Percentiles rank a stretch among this genome's conserved stretches.
Evolutionary conservation across 2,113 vertebrate genomes (phyloP).

Genomic region (Peromyscus californicus): DNA sequence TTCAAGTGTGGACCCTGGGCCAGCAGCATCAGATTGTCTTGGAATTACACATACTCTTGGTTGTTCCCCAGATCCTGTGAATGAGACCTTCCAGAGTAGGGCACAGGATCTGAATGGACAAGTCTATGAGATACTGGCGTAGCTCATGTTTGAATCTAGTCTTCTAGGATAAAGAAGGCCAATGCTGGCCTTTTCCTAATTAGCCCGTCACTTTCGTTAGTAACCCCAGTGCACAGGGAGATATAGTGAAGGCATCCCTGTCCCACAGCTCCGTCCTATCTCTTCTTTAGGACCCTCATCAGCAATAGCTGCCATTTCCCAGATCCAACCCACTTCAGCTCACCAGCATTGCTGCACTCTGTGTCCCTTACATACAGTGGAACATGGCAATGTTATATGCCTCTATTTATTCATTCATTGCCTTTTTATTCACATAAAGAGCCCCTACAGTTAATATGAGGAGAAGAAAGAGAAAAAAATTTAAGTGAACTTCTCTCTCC

Average conservation of each 20-base stretch:
- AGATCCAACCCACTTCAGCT: background rate
- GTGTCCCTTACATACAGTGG: background rate
- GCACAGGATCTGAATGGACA: background rate
- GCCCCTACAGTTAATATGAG: background rate
- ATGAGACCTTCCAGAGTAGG: background rate
- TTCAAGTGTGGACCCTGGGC: too few species aligned
- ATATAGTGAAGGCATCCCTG: too few species aligned
- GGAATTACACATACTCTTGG: background rate
- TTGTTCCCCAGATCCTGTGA: background rate
- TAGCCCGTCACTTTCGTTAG: background rate
- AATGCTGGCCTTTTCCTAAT: background rate
- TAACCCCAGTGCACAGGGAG: background rate
- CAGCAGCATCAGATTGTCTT: background rate
- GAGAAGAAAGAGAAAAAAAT: background rate
- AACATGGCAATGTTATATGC: too few species aligned
- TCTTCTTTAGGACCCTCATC: background rate
- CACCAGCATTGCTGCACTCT: background rate
- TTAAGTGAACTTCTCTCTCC: background rate
- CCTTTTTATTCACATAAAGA: background rate
- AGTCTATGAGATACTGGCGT: background rate
- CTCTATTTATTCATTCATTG: background rate
- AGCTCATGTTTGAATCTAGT: background rate
- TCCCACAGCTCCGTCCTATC: background rate
- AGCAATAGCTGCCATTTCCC: background rate
- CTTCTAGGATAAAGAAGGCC: rapidly evolving